Evolutionary conservation across 2,888 invertebrate species (phyloP).

Genomic region (Neoaliturus tenellus): DNA sequence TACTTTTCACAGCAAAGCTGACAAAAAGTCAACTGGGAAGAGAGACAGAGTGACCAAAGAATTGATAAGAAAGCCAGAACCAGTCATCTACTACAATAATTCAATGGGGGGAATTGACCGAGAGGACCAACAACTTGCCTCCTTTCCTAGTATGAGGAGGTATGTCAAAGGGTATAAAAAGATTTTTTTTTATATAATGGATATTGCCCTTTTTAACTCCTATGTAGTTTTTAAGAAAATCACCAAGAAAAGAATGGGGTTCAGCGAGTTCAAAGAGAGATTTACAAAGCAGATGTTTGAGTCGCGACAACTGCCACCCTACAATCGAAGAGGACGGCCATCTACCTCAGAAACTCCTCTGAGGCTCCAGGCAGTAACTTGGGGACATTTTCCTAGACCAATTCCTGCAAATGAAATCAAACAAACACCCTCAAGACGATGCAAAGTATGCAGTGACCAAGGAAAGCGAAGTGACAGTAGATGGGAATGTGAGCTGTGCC

Average conservation of each 20-base stretch:
- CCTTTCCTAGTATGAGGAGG: neutral
- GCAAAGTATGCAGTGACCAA: neutral
- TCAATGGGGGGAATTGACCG: neutral
- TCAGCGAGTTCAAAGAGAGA: neutral
- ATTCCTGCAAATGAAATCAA: neutral
- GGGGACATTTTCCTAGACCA: neutral
- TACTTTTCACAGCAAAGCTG: neutral
- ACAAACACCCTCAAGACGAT: neutral
- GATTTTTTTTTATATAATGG: neutral
- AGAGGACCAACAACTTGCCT: no score
- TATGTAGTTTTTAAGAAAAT: neutral
- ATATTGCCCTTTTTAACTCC: neutral
- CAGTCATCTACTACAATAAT: neutral
- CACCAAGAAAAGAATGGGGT: neutral
- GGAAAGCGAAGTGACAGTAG: no score
- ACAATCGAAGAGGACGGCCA: neutral
- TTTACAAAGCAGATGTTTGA: neutral
- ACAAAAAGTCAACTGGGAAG: neutral
- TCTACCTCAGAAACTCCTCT: neutral
- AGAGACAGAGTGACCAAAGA: neutral
- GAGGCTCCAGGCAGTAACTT: neutral
- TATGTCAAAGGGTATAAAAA: slow-evolving; percentile 3
- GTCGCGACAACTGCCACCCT: neutral
- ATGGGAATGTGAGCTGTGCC: no score
- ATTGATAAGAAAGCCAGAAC: neutral